Evolutionary conservation across 2,113 vertebrate species (phyloP), one percentile per base, ranked within the genome.

Genomic region (Mormyrus iriodes): DNA sequence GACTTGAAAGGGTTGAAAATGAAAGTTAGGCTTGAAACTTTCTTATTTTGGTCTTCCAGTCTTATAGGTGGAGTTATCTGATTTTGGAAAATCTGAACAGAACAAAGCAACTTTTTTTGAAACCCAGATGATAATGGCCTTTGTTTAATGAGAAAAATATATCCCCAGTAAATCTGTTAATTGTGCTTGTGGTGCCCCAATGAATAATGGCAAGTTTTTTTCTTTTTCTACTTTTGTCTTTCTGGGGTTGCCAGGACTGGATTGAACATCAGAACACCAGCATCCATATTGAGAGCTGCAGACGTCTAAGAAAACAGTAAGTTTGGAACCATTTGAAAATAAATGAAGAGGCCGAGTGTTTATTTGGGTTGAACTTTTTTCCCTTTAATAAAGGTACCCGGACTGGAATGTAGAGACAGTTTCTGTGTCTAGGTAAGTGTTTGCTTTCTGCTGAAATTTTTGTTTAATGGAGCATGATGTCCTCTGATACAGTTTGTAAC

Each of bases 261-360:
- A 95, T 98, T 90, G 92, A 96, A 89, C 98, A 99, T 93, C 97
- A 98, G 95, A 98, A 98, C 92, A 96, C 95, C 55, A 93, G 91
- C 15, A 90, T 96, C 39, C 98, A 99, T 91, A 95, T 98, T 19
- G 95, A 97, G 87, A 98, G 92, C 92, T 98, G 97, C 93, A 95
- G 96, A 90, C 91, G 95, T 49, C 94, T 99, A 61, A 94, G 96
- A 55, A 95, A 95, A 93, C 95, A 95, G 98, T 99, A 94, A 97
- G 97, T 93, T 51, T 73, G n/a, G 31, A 19, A 17, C 9, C 86
- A 39, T 61, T 27, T 87, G 31, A 44, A 61, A 27, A 31, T 19
- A 13, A 44, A 44, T 39, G 6, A 87, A 31, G 51, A 69, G 44
- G 61, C 12, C 19, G 31, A 3, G 12, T 3, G 31, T 84, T 24